Evolutionary conservation across 2,888 invertebrate species (phyloP).

Genomic region (Chromoteleia sp.): DNA sequence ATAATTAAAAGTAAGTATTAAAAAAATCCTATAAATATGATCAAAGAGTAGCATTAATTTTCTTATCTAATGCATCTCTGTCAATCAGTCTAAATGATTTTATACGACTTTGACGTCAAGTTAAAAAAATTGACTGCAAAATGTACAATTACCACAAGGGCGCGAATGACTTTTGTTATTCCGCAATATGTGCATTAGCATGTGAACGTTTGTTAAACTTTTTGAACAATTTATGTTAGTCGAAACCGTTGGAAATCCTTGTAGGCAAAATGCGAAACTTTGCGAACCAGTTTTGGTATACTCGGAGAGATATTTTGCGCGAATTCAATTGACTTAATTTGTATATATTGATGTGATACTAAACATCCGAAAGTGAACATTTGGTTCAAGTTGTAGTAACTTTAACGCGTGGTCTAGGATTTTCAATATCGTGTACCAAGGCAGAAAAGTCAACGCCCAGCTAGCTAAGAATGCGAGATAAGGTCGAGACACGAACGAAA

Average conservation of each 20-base stretch:
- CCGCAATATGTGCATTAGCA: slow-evolving; percentile 2
- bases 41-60: too few species aligned
- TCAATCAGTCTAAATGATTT: too few species aligned
- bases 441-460: slow-evolving; percentile 73
- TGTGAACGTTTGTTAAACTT: slow-evolving; percentile 30
- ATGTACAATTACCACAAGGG: too few species aligned
- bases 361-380: slow-evolving; percentile 47
- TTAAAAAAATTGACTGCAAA: too few species aligned
- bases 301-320: not conserved
- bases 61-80: too few species aligned
- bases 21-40: too few species aligned
- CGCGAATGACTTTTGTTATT: not conserved
- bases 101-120: too few species aligned
- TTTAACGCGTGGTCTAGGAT: slow-evolving; percentile 80
- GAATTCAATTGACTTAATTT: slow-evolving; percentile 61
- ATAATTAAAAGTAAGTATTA: too few species aligned
- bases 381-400: slow-evolving; percentile 59
- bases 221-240: slow-evolving; percentile 8
- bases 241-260: slow-evolving; percentile 24
- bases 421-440: slow-evolving; percentile 79
- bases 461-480: slow-evolving; percentile 77
- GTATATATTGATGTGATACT: slow-evolving; percentile 57
- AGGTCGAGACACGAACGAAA: slow-evolving; percentile 70
- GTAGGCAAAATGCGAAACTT: slow-evolving; percentile 29
- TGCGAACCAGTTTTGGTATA: not conserved